phyloP scores from a whole-genome alignment of 2,888 invertebrate genomes.

The Malachius bipustulatus region DNA sequence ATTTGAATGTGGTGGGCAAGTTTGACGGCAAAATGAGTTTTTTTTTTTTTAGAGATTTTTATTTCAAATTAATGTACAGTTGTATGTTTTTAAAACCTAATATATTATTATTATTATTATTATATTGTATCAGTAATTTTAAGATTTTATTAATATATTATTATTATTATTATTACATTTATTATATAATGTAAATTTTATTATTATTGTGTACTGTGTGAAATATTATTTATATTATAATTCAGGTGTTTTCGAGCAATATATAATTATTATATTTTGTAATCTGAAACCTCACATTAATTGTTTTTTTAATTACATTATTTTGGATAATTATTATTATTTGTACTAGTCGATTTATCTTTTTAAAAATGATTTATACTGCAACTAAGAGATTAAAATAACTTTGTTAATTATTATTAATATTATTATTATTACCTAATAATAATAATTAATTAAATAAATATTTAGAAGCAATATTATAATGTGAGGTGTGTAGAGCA shows the following conservation, averaged over 20 bases:
- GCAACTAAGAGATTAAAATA: neutral
- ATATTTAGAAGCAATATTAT: slow-evolving; percentile 19
- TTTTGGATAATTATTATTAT: too few species aligned
- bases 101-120: slow-evolving; percentile 1
- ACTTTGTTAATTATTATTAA: neutral
- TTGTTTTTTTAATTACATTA: too few species aligned
- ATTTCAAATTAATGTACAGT: slow-evolving; percentile 7
- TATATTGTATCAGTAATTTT: slow-evolving; percentile 14
- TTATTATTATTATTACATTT: slow-evolving; percentile 15
- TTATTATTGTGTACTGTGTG: slow-evolving; percentile 8
- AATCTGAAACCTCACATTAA: too few species aligned
- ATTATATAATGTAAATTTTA: slow-evolving; percentile 16
- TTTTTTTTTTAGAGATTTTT: neutral
- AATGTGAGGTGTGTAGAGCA: slow-evolving; percentile 21
- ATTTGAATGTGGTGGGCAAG: too few species aligned
- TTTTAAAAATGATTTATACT: too few species aligned
- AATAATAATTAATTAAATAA: too few species aligned
- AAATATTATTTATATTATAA: neutral
- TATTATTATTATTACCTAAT: too few species aligned
- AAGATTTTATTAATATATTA: slow-evolving; percentile 18
- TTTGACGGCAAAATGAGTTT: neutral
- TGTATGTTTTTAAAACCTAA: too few species aligned
- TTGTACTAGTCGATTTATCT: too few species aligned
- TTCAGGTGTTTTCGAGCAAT: too few species aligned
- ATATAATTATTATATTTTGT: too few species aligned